Percentiles rank a stretch among this genome's conserved stretches.
Evolutionary conservation across 1,140 invertebrate genomes (phyloP).

Genomic region (Yoshiicerus persimilis): DNA sequence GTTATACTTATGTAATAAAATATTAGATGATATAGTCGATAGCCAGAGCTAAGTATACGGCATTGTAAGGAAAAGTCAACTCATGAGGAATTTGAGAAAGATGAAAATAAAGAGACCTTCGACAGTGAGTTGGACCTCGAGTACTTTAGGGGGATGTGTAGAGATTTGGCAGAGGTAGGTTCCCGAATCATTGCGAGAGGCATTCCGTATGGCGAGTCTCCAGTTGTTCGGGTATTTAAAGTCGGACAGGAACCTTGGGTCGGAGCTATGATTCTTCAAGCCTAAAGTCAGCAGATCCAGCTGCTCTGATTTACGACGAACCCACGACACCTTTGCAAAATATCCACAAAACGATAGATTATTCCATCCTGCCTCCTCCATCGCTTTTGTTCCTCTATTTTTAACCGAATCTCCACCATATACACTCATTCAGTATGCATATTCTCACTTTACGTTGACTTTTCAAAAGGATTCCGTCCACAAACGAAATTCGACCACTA

Average conservation of each 20-base stretch:
- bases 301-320: conserved; percentile 44
- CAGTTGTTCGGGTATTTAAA: conserved; percentile 75
- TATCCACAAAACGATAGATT: conserved; percentile 1
- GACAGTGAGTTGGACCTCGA: conserved; percentile 69
- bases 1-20: not conserved
- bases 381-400: not conserved
- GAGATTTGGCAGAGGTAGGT: conserved; percentile 84
- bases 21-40: too few relatives aligned
- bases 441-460: not conserved
- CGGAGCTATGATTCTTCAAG: conserved; percentile 45
- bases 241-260: conserved; percentile 42
- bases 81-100: not conserved
- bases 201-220: conserved; percentile 75
- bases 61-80: not conserved
- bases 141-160: conserved; percentile 77
- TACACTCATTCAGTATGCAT: not conserved
- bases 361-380: not conserved
- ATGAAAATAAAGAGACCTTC: conserved; percentile 61
- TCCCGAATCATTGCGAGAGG: conserved; percentile 71
- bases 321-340: conserved; percentile 45
- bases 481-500: not conserved
- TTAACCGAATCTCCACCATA: not conserved
- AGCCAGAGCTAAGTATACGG: too few relatives aligned
- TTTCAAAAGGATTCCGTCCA: not conserved
- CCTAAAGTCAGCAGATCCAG: conserved; percentile 47